Evolutionary conservation across 2,113 vertebrate species (phyloP).

Genomic region (Eira barbara): DNA sequence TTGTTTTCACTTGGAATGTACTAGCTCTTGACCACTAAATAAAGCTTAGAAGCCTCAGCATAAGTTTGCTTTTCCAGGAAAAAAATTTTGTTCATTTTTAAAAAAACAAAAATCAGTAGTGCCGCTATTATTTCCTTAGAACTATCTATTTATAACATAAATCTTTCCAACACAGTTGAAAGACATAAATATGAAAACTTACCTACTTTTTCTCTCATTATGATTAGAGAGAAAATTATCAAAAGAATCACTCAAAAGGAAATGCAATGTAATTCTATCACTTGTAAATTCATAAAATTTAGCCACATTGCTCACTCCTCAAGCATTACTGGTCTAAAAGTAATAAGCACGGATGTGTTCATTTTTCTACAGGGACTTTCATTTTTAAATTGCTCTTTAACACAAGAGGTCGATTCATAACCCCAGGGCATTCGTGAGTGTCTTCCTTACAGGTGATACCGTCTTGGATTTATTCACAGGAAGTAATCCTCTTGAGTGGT

Average conservation of each 20-base stretch:
- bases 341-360: background rate
- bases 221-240: background rate
- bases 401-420: slow-evolving; percentile 3
- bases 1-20: background rate
- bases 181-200: slow-evolving; percentile 13
- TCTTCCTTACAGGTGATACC: background rate
- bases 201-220: background rate
- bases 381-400: slow-evolving; percentile 55
- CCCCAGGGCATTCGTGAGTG: background rate
- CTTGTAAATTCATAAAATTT: slow-evolving; percentile 34
- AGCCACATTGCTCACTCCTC: background rate
- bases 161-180: slow-evolving; percentile 9
- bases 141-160: background rate
- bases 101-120: background rate
- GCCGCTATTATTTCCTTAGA: slow-evolving; percentile 11
- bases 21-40: slow-evolving; percentile 30
- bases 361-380: slow-evolving; percentile 29
- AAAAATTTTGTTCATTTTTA: background rate
- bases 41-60: background rate
- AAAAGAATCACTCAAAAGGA: slow-evolving; percentile 24
- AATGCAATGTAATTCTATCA: background rate
- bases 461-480: slow-evolving; percentile 18
- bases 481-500: slow-evolving; percentile 33
- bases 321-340: background rate
- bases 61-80: background rate